These are phyloP conservation scores for Amphiprion percula DNA, from an alignment of 2,113 vertebrate genomes.

Conservation along the genomic window DNA sequence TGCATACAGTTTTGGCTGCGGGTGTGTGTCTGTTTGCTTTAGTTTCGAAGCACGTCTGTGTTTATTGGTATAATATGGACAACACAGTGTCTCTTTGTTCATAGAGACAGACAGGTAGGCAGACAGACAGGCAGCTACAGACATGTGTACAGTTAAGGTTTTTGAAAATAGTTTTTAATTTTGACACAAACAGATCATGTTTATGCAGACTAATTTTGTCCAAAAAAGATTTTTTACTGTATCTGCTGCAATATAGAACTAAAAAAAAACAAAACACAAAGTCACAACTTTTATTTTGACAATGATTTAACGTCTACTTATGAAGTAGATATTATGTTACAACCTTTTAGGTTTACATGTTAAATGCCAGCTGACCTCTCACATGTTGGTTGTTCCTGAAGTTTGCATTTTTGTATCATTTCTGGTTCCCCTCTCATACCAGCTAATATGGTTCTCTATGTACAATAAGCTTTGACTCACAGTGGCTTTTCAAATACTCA, in stretches of 20 bases:
- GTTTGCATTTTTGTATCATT: not conserved
- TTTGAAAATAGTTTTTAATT: slow-evolving; percentile 18
- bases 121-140: not conserved
- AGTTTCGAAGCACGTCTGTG: slow-evolving; percentile 34
- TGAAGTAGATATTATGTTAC: slow-evolving; percentile 79
- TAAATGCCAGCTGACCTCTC: slow-evolving; percentile 40
- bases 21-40: slow-evolving; percentile 25
- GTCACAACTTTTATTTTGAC: slow-evolving; percentile 27
- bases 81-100: slow-evolving; percentile 16
- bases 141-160: not conserved
- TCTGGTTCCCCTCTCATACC: not conserved
- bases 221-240: not conserved
- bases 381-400: not conserved
- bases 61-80: not conserved
- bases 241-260: slow-evolving; percentile 40
- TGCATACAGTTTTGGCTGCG: slow-evolving; percentile 64
- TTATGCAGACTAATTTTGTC: slow-evolving; percentile 9
- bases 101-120: not conserved
- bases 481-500: slow-evolving; percentile 79
- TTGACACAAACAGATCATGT: slow-evolving; percentile 42
- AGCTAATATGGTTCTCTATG: slow-evolving; percentile 13
- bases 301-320: slow-evolving; percentile 80
- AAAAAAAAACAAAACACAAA: slow-evolving; percentile 31
- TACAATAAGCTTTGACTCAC: not conserved
- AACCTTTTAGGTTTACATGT: slow-evolving; percentile 84